Conservation (phyloP, 2,113 vertebrate genomes). For the Parotia lawesii region DNA sequence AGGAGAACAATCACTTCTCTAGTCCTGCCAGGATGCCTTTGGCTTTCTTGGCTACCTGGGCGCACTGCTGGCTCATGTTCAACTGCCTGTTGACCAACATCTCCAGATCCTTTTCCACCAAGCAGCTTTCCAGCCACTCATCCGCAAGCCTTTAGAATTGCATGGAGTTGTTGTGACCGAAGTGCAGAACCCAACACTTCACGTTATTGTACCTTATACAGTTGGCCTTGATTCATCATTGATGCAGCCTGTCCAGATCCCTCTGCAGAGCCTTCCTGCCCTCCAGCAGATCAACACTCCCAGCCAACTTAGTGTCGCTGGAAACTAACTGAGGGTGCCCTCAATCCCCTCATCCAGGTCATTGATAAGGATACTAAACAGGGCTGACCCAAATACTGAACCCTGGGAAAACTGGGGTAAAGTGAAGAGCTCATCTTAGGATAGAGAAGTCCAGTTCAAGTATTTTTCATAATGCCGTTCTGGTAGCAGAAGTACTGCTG, state of each 20-base stretch:
- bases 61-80: not conserved
- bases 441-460: not conserved
- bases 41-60: not conserved
- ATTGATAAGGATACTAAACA: not conserved
- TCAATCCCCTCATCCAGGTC: not conserved
- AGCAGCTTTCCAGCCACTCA: not conserved
- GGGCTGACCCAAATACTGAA: not conserved
- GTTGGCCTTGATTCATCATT: not conserved
- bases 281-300: not conserved
- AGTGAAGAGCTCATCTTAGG: not conserved
- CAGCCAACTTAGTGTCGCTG: not conserved
- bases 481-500: not conserved
- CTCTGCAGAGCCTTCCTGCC: not conserved
- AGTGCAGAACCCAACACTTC: not conserved
- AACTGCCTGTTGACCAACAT: not conserved
- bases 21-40: not conserved
- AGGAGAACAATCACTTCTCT: not conserved
- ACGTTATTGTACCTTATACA: not conserved
- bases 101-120: not conserved
- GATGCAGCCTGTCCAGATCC: not conserved
- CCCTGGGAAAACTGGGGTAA: not conserved
- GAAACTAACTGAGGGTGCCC: not conserved
- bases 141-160: not conserved
- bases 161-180: fast-evolving
- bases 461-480: not conserved